A percentile compares a stretch with the other conserved stretches of the same genome.
Conservation (phyloP, 2,888 invertebrate genomes). For the Agonopterix heracliana region DNA sequence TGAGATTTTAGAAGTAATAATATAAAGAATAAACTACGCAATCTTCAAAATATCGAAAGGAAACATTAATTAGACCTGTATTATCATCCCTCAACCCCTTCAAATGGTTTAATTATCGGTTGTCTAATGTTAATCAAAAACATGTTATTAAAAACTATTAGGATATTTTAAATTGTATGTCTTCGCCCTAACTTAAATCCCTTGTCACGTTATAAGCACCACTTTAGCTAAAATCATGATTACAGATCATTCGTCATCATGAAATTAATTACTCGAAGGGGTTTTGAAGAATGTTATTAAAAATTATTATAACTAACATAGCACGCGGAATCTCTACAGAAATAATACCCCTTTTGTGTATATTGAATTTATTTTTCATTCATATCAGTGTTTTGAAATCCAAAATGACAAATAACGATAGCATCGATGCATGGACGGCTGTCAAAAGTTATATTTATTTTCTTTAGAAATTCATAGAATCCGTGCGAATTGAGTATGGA, state of each 20-base stretch:
- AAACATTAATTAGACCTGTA: slow-evolving; percentile 23
- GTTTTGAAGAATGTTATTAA: too few relatives aligned
- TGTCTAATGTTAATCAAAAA: slow-evolving; percentile 60
- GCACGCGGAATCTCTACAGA: not conserved
- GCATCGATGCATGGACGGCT: slow-evolving; percentile 61
- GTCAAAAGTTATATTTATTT: slow-evolving; percentile 76
- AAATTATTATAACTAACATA: not conserved
- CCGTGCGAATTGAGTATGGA: slow-evolving; percentile 63
- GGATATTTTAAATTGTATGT: slow-evolving; percentile 53
- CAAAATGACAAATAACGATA: slow-evolving; percentile 66
- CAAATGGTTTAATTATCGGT: slow-evolving; percentile 60
- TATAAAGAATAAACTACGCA: too few relatives aligned
- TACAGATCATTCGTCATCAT: slow-evolving; percentile 38
- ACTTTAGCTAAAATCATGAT: slow-evolving; percentile 67
- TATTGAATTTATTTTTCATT: slow-evolving; percentile 30
- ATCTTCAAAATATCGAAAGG: slow-evolving; percentile 9
- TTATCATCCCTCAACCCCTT: slow-evolving; percentile 30
- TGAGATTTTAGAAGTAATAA: too few relatives aligned
- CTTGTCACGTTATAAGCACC: slow-evolving; percentile 46
- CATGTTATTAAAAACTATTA: slow-evolving; percentile 70
- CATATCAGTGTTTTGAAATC: slow-evolving; percentile 48
- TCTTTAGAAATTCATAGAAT: slow-evolving; percentile 74
- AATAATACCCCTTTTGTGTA: slow-evolving; percentile 4
- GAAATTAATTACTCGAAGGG: slow-evolving; percentile 35
- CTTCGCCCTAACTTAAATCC: slow-evolving; percentile 35